These are phyloP conservation scores for Podotricha telesiphe DNA, from an alignment of 2,888 invertebrate genomes.

Conservation along the genomic window DNA sequence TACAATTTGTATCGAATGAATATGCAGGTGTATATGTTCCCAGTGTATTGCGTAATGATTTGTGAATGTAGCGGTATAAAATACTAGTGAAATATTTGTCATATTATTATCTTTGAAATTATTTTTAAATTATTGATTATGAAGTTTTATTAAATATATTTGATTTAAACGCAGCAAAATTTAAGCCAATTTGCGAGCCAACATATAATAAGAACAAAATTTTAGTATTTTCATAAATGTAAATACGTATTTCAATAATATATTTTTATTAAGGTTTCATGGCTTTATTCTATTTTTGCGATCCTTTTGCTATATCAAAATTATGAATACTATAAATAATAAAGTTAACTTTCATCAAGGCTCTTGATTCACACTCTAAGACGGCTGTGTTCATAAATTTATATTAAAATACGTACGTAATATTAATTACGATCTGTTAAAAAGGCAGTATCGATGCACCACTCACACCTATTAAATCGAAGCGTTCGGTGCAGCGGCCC, in stretches of 20 bases:
- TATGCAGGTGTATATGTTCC: slow-evolving; percentile 38
- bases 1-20: slow-evolving; percentile 48
- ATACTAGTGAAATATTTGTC: not conserved
- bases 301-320: no score
- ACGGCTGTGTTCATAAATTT: not conserved
- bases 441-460: slow-evolving; percentile 8
- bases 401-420: slow-evolving; percentile 4
- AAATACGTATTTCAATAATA: no score
- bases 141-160: no score
- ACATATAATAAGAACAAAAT: no score
- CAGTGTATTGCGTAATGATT: slow-evolving; percentile 31
- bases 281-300: no score
- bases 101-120: not conserved
- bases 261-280: no score
- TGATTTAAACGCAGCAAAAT: no score
- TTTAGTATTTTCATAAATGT: no score
- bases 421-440: slow-evolving; percentile 4
- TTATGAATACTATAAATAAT: no score
- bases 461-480: slow-evolving; percentile 27
- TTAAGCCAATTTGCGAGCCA: no score
- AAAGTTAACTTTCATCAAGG: slow-evolving; percentile 1
- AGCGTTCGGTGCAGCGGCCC: slow-evolving; percentile 54
- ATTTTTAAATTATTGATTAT: no score
- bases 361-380: not conserved
- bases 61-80: slow-evolving; percentile 41